Evolutionary conservation across 2,888 invertebrate species (phyloP).

Genomic region (Lasioglossum figueresi): DNA sequence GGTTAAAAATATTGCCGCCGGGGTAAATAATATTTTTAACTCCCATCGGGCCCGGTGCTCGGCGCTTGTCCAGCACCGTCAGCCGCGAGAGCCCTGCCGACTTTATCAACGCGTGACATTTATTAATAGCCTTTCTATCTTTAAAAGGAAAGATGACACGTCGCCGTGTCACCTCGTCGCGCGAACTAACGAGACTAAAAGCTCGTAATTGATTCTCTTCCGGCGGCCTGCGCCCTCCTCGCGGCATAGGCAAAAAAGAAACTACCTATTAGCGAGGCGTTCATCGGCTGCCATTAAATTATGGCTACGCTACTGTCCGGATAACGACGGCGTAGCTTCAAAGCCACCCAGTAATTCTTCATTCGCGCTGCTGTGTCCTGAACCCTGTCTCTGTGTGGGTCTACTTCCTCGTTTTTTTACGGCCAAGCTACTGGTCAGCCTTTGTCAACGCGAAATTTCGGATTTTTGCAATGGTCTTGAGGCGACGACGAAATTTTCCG

Average conservation of each 20-base stretch:
- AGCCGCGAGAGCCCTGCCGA: slow-evolving; percentile 37
- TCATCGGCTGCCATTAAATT: slow-evolving; percentile 69
- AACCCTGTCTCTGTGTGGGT: neutral
- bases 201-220: slow-evolving; percentile 73
- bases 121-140: slow-evolving; percentile 72
- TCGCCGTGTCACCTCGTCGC: slow-evolving; percentile 63
- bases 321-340: slow-evolving; percentile 47
- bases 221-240: slow-evolving; percentile 54
- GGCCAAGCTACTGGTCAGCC: neutral
- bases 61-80: slow-evolving; percentile 18
- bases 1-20: slow-evolving; percentile 38
- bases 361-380: neutral
- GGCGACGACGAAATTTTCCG: neutral
- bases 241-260: slow-evolving; percentile 59
- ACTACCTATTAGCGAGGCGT: slow-evolving; percentile 65
- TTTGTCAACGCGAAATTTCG: neutral
- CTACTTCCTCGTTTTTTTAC: neutral
- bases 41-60: neutral
- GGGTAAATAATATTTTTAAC: slow-evolving; percentile 40
- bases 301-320: slow-evolving; percentile 48
- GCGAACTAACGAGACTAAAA: slow-evolving; percentile 72
- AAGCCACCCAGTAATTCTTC: slow-evolving; percentile 43
- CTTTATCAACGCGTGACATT: slow-evolving; percentile 68
- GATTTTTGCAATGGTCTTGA: neutral
- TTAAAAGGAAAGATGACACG: slow-evolving; percentile 69